These are phyloP conservation scores for Melanostoma scalare DNA, from an alignment of 2,888 invertebrate species.

Conservation along the genomic window DNA sequence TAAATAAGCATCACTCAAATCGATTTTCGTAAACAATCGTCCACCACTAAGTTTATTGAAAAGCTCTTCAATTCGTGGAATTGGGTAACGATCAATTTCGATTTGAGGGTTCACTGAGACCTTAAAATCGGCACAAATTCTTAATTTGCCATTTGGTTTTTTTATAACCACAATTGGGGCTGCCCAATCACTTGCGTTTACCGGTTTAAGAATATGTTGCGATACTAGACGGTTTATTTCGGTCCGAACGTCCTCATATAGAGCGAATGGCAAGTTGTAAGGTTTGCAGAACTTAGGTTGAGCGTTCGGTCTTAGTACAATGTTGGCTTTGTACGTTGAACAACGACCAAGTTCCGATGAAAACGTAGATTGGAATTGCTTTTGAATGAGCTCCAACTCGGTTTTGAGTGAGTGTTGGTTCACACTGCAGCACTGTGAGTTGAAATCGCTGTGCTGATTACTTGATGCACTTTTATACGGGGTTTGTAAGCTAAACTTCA, in stretches of 20 bases:
- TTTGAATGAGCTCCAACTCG: background rate
- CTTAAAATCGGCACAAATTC: too few relatives aligned
- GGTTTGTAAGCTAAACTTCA: too few relatives aligned
- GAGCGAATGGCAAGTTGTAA: slow-evolving; percentile 32
- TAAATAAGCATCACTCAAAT: too few relatives aligned
- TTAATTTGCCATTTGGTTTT: too few relatives aligned
- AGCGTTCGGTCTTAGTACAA: slow-evolving; percentile 20
- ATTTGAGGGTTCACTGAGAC: too few relatives aligned
- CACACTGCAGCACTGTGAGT: background rate
- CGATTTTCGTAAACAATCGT: too few relatives aligned
- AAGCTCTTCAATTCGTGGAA: too few relatives aligned
- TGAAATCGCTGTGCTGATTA: background rate
- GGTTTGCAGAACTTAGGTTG: slow-evolving; percentile 26
- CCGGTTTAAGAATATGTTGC: slow-evolving; percentile 51
- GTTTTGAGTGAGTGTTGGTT: background rate
- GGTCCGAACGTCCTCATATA: slow-evolving; percentile 32
- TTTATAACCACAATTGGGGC: too few relatives aligned
- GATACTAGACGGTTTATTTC: slow-evolving; percentile 37
- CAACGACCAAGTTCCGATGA: slow-evolving; percentile 19
- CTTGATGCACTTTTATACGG: too few relatives aligned
- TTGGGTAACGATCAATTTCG: too few relatives aligned
- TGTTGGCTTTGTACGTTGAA: slow-evolving; percentile 29
- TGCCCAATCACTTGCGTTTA: too few relatives aligned
- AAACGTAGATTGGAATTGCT: slow-evolving; percentile 20
- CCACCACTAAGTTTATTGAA: too few relatives aligned